These are phyloP conservation scores for Cataglyphis altisquamis DNA, from an alignment of 2,888 invertebrate genomes.

Conservation along the genomic window DNA sequence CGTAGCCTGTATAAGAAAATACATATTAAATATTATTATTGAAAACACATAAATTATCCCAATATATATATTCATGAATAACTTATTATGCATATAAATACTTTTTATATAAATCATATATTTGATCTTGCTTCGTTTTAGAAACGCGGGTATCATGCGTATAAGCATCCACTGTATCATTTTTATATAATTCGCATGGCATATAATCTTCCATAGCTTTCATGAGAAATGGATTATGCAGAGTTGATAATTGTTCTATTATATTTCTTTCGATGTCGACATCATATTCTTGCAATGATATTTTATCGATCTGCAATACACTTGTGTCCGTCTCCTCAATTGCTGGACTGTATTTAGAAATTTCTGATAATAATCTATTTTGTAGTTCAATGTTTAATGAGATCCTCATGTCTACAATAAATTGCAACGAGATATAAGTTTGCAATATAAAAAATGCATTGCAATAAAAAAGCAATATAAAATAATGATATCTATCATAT, in stretches of 20 bases:
- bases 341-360: constrained; percentile 75
- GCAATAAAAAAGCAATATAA: neutral
- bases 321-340: constrained; percentile 64
- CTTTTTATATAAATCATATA: constrained; percentile 63
- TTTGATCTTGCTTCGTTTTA: constrained; percentile 9
- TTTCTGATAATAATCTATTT: constrained; percentile 77
- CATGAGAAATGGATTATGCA: constrained; percentile 85
- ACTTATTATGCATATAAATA: constrained; percentile 41
- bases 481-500: neutral
- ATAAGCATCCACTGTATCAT: constrained; percentile 62
- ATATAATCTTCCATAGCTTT: constrained; percentile 86
- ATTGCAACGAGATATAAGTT: constrained; percentile 8
- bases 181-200: constrained; percentile 69
- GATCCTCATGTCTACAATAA: constrained; percentile 74
- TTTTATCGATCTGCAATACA: constrained; percentile 54
- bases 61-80: neutral
- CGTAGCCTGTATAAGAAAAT: constrained; percentile 73
- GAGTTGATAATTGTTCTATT: constrained; percentile 78
- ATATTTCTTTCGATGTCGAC: constrained; percentile 78
- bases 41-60: constrained; percentile 13
- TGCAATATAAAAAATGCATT: neutral
- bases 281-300: constrained; percentile 53
- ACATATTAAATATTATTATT: neutral
- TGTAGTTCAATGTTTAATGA: constrained; percentile 81
- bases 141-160: neutral